Percentiles rank a stretch among this genome's conserved stretches.
phyloP scores from a whole-genome alignment of 2,113 vertebrate species.

The Centropus bengalensis region DNA sequence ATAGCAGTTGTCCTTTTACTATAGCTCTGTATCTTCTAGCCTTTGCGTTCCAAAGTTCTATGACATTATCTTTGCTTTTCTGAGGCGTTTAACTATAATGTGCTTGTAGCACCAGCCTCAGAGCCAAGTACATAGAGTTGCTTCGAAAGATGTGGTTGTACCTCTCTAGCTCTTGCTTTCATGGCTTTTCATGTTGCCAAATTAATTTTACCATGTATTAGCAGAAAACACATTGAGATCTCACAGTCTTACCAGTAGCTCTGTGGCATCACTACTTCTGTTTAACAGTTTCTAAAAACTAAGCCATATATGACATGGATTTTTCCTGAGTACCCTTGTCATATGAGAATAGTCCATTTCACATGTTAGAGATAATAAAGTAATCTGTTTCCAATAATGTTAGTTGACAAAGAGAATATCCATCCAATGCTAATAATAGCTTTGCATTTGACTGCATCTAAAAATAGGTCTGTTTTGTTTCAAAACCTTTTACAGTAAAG shows the following conservation, averaged over 20 bases:
- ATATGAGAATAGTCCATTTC: background rate
- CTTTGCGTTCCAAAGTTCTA: background rate
- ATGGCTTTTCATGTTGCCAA: background rate
- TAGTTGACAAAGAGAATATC: background rate
- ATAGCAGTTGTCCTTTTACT: background rate
- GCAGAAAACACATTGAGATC: background rate
- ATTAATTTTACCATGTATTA: background rate
- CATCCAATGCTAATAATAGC: background rate
- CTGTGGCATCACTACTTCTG: background rate
- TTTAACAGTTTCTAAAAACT: background rate
- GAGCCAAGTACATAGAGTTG: background rate
- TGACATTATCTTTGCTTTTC: background rate
- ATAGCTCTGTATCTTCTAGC: background rate
- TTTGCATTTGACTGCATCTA: constrained; percentile 3
- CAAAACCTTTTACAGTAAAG: constrained; percentile 32
- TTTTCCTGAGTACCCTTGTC: background rate
- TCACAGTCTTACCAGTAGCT: background rate
- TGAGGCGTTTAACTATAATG: background rate
- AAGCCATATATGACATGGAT: background rate
- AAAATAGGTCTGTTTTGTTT: constrained; percentile 35
- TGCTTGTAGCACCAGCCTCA: background rate
- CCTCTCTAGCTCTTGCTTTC: background rate
- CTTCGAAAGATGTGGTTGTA: background rate
- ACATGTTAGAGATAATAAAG: background rate
- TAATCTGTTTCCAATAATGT: constrained; percentile 43